These are phyloP conservation scores for Ophion slaviceki DNA, from an alignment of 2,888 invertebrate genomes.

Conservation along the genomic window DNA sequence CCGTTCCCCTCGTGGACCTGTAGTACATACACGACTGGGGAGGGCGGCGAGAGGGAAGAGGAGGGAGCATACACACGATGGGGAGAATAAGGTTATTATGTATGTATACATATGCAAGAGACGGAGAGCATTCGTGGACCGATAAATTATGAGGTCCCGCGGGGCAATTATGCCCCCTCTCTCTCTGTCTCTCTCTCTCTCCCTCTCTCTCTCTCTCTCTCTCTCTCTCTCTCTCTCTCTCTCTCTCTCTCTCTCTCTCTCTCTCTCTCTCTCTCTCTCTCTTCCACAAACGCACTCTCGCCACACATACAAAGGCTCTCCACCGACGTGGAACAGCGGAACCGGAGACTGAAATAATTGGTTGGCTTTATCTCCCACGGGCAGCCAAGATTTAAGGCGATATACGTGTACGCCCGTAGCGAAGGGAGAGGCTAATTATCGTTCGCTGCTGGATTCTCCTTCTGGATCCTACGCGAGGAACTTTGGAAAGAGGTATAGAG, in stretches of 20 bases:
- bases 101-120: conserved; percentile 12
- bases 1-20: neutral
- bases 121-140: conserved; percentile 59
- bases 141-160: conserved; percentile 67
- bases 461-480: conserved; percentile 44
- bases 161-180: conserved; percentile 62
- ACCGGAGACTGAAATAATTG: conserved; percentile 67
- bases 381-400: conserved; percentile 64
- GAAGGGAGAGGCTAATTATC: conserved; percentile 61
- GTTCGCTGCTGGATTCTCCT: conserved; percentile 54
- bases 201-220: conserved; percentile 33
- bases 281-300: conserved; percentile 26
- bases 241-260: conserved; percentile 17
- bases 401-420: conserved; percentile 32
- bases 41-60: neutral
- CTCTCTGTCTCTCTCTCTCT: conserved; percentile 7
- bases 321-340: conserved; percentile 48
- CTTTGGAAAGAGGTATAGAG: neutral
- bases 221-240: neutral
- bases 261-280: conserved; percentile 34
- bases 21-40: neutral
- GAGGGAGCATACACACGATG: conserved; percentile 10
- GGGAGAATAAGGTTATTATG: neutral
- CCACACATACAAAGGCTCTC: conserved; percentile 10
- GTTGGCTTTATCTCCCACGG: conserved; percentile 66